Conservation (phyloP, 2,888 invertebrate genomes). For the Dexiosoma caninum region DNA sequence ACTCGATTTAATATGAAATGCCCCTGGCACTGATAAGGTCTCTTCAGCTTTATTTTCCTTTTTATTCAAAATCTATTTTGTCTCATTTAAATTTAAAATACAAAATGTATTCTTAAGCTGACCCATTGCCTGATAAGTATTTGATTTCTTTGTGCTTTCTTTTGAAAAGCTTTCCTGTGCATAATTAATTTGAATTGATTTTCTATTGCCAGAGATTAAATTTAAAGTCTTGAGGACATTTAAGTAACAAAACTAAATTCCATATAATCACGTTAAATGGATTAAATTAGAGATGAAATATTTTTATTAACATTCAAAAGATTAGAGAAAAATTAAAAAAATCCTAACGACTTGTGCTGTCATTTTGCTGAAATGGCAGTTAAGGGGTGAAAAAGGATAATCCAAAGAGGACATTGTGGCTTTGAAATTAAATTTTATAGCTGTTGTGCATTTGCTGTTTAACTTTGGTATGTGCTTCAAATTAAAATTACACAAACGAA, state of each 20-base stretch:
- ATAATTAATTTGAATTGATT: background rate
- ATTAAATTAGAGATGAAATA: background rate
- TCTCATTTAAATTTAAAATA: no score
- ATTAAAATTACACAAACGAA: background rate
- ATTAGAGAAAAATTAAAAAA: background rate
- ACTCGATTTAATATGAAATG: no score
- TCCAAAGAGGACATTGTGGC: background rate
- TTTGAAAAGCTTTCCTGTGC: background rate
- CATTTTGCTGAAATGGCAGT: conserved; percentile 1
- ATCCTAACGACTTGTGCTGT: background rate
- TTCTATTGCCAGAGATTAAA: background rate
- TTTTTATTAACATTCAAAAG: conserved; percentile 1
- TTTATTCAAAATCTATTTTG: no score
- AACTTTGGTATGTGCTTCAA: background rate
- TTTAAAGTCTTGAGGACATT: background rate
- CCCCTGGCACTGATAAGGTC: no score
- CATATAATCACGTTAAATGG: background rate
- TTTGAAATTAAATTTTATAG: background rate
- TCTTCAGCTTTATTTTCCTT: no score
- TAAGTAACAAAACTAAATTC: background rate
- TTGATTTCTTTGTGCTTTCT: background rate
- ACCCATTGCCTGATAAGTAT: no score
- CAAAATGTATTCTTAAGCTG: no score
- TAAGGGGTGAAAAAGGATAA: background rate
- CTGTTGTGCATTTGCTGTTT: background rate